Conservation (phyloP, 2,888 invertebrate genomes). For the Catocala sponsa region DNA sequence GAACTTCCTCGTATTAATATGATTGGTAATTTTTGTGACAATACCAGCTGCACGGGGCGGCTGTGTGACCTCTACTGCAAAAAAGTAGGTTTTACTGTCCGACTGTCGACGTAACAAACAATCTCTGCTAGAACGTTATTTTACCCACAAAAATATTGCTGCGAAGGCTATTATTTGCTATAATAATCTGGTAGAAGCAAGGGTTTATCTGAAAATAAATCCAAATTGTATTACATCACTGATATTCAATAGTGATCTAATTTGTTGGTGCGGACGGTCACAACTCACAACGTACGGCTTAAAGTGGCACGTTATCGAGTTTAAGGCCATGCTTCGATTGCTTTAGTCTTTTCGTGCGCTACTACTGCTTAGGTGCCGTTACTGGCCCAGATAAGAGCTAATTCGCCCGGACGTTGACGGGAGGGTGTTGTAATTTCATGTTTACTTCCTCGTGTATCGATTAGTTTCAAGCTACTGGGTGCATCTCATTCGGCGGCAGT, state of each 20-base stretch:
- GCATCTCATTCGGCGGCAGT: conserved; percentile 18
- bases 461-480: conserved; percentile 39
- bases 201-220: conserved; percentile 20
- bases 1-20: conserved; percentile 7
- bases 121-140: conserved; percentile 37
- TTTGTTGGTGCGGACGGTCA: conserved; percentile 30
- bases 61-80: conserved; percentile 36
- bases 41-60: conserved; percentile 27
- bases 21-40: conserved; percentile 23
- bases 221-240: conserved; percentile 28
- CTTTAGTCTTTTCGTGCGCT: conserved; percentile 66
- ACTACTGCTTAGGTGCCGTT: conserved; percentile 77
- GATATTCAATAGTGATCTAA: conserved; percentile 32
- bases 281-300: conserved; percentile 37
- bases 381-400: conserved; percentile 75
- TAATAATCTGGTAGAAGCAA: conserved; percentile 8
- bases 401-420: conserved; percentile 69
- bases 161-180: conserved; percentile 29
- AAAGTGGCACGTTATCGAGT: conserved; percentile 54
- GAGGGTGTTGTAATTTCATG: conserved; percentile 60
- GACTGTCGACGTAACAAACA: conserved; percentile 26
- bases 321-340: conserved; percentile 69
- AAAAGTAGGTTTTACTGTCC: conserved; percentile 20
- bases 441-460: conserved; percentile 56
- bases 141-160: conserved; percentile 37